Evolutionary conservation across 2,888 invertebrate genomes (phyloP).

Genomic region (Pycnomerus fuliginosus): DNA sequence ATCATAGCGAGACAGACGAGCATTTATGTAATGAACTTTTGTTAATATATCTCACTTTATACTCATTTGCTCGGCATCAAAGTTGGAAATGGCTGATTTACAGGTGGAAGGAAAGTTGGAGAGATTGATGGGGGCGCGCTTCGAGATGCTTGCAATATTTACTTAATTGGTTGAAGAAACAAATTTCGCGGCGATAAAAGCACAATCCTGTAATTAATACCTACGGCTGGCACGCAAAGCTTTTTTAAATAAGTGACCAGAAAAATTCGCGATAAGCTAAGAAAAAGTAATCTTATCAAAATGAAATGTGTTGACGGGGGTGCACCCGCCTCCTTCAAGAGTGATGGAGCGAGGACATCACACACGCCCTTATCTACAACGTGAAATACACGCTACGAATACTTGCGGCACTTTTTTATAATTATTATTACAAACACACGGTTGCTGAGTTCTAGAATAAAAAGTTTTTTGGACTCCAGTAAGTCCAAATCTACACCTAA

Average conservation of each 20-base stretch:
- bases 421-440: too few species aligned
- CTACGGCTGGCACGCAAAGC: neutral
- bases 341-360: constrained; percentile 10
- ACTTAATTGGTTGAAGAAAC: neutral
- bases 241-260: neutral
- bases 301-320: constrained; percentile 13
- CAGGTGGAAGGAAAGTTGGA: constrained; percentile 13
- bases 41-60: constrained; percentile 21
- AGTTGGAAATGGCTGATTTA: constrained; percentile 15
- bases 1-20: constrained; percentile 16
- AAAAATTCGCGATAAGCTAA: neutral
- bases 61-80: constrained; percentile 15
- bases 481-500: too few species aligned
- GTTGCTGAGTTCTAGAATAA: too few species aligned
- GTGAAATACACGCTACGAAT: too few species aligned
- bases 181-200: neutral
- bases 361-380: too few species aligned
- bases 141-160: neutral
- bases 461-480: too few species aligned
- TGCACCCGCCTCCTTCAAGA: constrained; percentile 1
- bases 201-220: neutral
- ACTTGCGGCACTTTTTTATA: too few species aligned
- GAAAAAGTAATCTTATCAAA: constrained; percentile 1
- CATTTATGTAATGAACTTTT: constrained; percentile 22
- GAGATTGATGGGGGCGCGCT: constrained; percentile 8